A percentile compares a stretch with the other conserved stretches of the same genome.
Evolutionary conservation across 2,797 vertebrate genomes (phyloP).

Genomic region (Gobionotothen gibberifrons): DNA sequence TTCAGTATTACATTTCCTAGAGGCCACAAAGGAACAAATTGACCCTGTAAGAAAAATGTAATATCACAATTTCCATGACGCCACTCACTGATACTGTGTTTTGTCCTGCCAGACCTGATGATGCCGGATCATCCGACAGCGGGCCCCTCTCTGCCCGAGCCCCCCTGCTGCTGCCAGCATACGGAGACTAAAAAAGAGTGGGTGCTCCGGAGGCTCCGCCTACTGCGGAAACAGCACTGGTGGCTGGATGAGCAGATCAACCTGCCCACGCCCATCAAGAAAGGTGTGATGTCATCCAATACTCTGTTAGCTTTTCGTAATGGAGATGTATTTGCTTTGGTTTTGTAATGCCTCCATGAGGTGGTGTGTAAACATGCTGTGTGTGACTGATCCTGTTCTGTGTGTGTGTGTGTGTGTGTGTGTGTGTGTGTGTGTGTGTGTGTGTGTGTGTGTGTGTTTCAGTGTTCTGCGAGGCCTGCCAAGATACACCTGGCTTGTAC

Average conservation of each 20-base stretch:
- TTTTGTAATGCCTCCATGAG: background rate
- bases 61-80: too few species aligned
- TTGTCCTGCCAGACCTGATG: slow-evolving; percentile 84
- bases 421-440: slow-evolving; percentile 30
- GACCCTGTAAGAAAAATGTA: too few species aligned
- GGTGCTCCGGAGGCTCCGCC: slow-evolving; percentile 68
- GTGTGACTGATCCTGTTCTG: slow-evolving; percentile 18
- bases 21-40: too few species aligned
- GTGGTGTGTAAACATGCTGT: background rate
- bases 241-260: slow-evolving; percentile 86
- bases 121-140: slow-evolving; percentile 63
- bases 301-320: background rate
- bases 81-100: slow-evolving; percentile 19
- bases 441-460: slow-evolving; percentile 33
- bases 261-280: slow-evolving; percentile 84
- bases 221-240: slow-evolving; percentile 79
- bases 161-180: slow-evolving; percentile 70
- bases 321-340: background rate
- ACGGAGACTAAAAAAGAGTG: slow-evolving; percentile 76
- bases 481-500: slow-evolving; percentile 81
- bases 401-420: slow-evolving; percentile 30
- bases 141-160: slow-evolving; percentile 59
- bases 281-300: slow-evolving; percentile 75
- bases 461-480: slow-evolving; percentile 88
- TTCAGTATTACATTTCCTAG: too few species aligned